A percentile compares a stretch with the other conserved stretches of the same genome.
phyloP scores from a whole-genome alignment of 2,797 vertebrate species.

The Mormyrops attenuatus region DNA sequence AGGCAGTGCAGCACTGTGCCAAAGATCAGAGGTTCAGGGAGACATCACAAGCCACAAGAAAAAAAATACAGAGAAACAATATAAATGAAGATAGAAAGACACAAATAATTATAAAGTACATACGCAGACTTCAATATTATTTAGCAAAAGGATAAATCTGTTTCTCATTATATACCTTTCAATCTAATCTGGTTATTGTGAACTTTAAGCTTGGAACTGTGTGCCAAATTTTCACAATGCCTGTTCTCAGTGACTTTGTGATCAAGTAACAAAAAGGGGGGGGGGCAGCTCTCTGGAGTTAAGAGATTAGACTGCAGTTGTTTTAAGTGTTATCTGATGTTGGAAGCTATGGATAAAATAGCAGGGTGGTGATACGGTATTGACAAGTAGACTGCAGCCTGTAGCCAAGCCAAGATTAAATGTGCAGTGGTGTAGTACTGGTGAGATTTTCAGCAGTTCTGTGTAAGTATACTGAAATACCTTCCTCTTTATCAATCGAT shows the following conservation, averaged over 20 bases:
- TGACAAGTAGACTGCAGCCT: not conserved
- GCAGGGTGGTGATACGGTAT: not conserved
- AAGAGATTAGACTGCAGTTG: slow-evolving; percentile 21
- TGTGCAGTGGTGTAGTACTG: not conserved
- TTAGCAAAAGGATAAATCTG: not conserved
- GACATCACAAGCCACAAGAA: slow-evolving; percentile 6
- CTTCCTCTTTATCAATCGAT: not conserved
- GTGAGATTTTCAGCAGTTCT: not conserved
- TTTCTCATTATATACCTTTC: not conserved
- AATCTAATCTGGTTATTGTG: not conserved
- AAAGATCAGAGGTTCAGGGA: slow-evolving; percentile 27
- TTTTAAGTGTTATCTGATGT: slow-evolving; percentile 26
- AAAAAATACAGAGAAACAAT: not conserved
- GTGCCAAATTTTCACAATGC: not conserved
- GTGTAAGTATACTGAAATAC: not conserved
- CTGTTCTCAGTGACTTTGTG: slow-evolving; percentile 19
- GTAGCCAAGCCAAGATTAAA: not conserved
- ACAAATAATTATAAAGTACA: not conserved
- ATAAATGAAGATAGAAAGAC: not conserved
- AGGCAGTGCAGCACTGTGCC: not conserved
- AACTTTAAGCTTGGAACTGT: not conserved
- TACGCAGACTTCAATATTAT: not conserved
- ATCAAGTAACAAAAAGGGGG: slow-evolving; percentile 29
- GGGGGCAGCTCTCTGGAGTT: slow-evolving; percentile 12
- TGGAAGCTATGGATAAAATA: not conserved